Base-by-base conservation (phyloP, 2,888 invertebrate genomes). In the Dermolepida albohirtum region DNA sequence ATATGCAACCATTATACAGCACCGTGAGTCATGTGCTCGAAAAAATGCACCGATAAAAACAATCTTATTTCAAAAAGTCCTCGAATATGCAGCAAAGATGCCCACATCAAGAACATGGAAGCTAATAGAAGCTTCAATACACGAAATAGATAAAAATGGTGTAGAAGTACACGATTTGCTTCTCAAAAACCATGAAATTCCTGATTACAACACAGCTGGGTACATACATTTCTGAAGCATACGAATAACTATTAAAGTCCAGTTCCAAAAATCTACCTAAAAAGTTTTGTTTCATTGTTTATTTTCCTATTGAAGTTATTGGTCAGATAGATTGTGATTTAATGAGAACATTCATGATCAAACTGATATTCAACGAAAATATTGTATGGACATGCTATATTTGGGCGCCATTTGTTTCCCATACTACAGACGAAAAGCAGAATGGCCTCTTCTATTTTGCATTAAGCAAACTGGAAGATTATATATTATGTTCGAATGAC, bases 31-130 rank as follows among this genome's bases (percentile, higher is more conserved):
- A 29, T 29, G 29, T 29, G 4, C 29, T 6, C 4, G 29, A 29
- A 29, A 29, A 41, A 64, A 64, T 64, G 11, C 22, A 4, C 51
- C 50, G 5, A 22, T 64, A 14, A 50, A 52, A 39, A 51, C 43
- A 27, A 43, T 50, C 41, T 51, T 64, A 41, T 64, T 64, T 27
- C 50, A 64, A 14, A 64, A 64, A 16, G 39, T 51, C 1, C 17
- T 49, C n/a, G 64, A 64, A 40, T 64, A 41, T 12, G 57, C 57
- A 1, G 6, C 5, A 22, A 43, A n/a, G n/a, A 22, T 41, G 22
- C 57, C 43, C n/a, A 22, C 22, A 12, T 8, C 5, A 12, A 27
- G 22, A 22, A 41, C 17, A 43, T 57, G 57, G 57, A 57, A 12
- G 8, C 17, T 57, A 22, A 5, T 57, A 7, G 22, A 57, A n/a